Evolutionary conservation across 53 echinoderm and acorn worm genomes (phyloP).

Genomic region (Patiria pectinifera): DNA sequence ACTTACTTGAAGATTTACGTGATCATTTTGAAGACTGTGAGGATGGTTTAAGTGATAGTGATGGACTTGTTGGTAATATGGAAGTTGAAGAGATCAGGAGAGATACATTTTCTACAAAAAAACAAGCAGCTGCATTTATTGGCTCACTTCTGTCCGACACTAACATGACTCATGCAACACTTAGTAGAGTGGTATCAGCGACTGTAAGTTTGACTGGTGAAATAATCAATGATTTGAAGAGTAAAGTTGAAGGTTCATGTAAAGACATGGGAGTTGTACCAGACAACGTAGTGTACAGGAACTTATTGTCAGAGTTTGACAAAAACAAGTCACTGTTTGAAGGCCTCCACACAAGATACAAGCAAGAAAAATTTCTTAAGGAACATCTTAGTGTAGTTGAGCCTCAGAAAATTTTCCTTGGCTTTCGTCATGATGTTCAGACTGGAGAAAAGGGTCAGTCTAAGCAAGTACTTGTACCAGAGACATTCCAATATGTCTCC

Average conservation of each 20-base stretch:
- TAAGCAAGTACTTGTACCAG: constrained; percentile 22
- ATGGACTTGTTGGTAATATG: too few relatives aligned
- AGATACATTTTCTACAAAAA: background rate
- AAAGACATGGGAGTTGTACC: constrained; percentile 17
- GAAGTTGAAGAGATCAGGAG: background rate
- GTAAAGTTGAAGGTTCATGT: background rate
- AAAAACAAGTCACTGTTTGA: constrained; percentile 21
- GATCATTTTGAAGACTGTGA: background rate
- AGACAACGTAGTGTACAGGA: background rate
- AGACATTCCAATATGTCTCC: constrained; percentile 38
- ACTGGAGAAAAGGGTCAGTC: constrained; percentile 31
- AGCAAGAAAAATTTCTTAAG: constrained; percentile 31
- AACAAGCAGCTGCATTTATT: constrained; percentile 15
- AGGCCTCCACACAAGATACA: constrained; percentile 8
- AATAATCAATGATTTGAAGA: constrained; percentile 4
- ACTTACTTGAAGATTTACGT: background rate
- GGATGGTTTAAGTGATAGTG: background rate
- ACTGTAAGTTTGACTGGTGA: background rate
- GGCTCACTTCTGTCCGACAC: constrained; percentile 26
- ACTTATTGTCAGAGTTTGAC: constrained; percentile 23
- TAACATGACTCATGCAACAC: constrained; percentile 37
- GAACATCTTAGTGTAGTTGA: constrained; percentile 21
- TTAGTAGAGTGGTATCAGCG: constrained; percentile 28
- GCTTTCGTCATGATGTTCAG: constrained; percentile 33
- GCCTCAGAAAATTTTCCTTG: constrained; percentile 21